Base-by-base conservation (phyloP, 92 coral and sea anemone species). In the Parazoanthus atlanticus region DNA sequence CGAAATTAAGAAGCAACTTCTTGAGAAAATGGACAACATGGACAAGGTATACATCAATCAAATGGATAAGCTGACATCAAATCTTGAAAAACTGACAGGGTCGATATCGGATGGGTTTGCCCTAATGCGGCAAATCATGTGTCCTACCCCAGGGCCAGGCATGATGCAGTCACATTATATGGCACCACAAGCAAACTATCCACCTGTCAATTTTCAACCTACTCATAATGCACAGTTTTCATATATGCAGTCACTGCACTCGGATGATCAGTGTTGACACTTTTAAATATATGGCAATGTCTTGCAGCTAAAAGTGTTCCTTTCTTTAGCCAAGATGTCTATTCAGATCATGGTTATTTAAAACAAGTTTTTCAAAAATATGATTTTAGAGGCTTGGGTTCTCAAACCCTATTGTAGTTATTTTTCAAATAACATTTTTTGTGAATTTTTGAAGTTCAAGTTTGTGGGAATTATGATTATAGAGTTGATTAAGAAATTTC, bases 61-160 rank as follows among this genome's bases (percentile, higher is more conserved):
- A 8, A 88, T 88, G 80, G 84, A 69, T 15, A 88, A 80, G 78
- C 79, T 88, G 25, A 88, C 91, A 23, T 28, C 80, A 70, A 88
- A 81, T 21, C 43, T 88, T 64, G 81, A 88, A 47, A 64, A 69
- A 67, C 71, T 88, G 38, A 88, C 87, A 36, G 81, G 81, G 21
- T 88, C 87, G 28, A 88, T 88, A 67, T 36, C 80, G 17, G 91
- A 88, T 21, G 87, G 91, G 15, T 88, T 81, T 88, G 87, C 91
- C 12, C 61, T 80, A 65, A 43, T 80, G 11, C 56, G 91, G 19
- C 87, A 88, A 81, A 69, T 80, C 3, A 80, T 88, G 80, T 79
- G 83, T 8, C 83, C 65, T 26, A 29, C 69, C 61, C 79, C 84
- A 31, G 85, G 80, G 79, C 85, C 89, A 86, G 79, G 85, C 73